Base-by-base conservation (phyloP, 2,888 invertebrate species). In the Stratiomys singularior region DNA sequence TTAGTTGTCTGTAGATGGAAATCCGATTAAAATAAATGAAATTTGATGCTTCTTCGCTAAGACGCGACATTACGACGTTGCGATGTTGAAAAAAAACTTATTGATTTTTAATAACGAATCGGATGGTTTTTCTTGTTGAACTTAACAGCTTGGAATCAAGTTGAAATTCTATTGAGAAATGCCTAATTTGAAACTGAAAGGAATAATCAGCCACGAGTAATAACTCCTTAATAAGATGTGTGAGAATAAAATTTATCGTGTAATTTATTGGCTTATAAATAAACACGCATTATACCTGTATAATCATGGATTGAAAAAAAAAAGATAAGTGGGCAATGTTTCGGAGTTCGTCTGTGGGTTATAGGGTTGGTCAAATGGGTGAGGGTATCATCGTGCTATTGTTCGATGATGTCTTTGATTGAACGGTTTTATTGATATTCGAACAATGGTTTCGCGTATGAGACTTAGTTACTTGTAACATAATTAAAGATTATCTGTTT, bases 181-280 rank as follows among this genome's bases (percentile, higher is more conserved):
- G 18, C 21, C 13, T 15, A 60, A 60, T 60, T 60, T 11, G 60
- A 60, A 21, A 18, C 13, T 25, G 13, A 66, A 13, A 37, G 37
- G 37, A 37, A 37, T 37, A 37, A 37, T 37, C 37, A 37, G 37
- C 37, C 37, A 18, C 66, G 25, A 15, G 58, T 63, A 64, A 46
- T 64, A 27, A 23, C 64, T 18, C 47, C 27, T 23, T 18, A 76
- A 47, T 64, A 76, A 60, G 30, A 27, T 76, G 76, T 58, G 76
- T 76, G 76, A 58, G 76, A 76, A 76, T 60, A 79, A 79, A 79
- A 80, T 81, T 78, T 9, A 37, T 76, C 78, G 77, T 27, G 78
- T 79, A 80, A 81, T 81, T 80, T 80, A 81, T 81, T 81, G 79
- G 80, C 80, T 76, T 79, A 80, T 81, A 81, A 81, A 81, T 80